Evolutionary conservation across 1,140 invertebrate genomes (phyloP), one percentile per base, ranked within the genome.

Genomic region (Diachasmimorpha longicaudata): DNA sequence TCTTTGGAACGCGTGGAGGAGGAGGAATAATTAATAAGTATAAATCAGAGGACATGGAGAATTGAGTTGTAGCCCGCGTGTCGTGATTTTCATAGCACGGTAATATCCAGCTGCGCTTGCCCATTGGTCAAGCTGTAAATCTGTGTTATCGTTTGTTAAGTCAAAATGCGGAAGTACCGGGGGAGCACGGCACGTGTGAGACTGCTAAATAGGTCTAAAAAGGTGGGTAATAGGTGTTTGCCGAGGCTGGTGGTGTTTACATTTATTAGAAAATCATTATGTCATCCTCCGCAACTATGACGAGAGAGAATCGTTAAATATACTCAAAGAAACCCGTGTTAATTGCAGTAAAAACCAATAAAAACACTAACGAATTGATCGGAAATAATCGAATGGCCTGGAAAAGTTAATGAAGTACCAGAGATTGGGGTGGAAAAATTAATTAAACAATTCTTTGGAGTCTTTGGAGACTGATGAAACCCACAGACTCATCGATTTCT

Each of bases 31-130:
- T 48, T 48, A 48, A 48, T 48, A 16, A 87, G 85, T 83, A 88
- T 88, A 88, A 88, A 88, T 88, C 85, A 87, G 83, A 82, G 85
- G 86, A 85, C 86, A 85, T 21, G 71, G 71, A 21, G 52, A 21
- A 21, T 58, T 58, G 52, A 58, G 52, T 58, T 21, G 52, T 21
- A 48, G 3, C n/a, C 11, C n/a, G 44, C n/a, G 68, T 80, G 70
- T 21, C 39, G 70, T 31, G 77, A 31, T 31, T 31, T 31, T 31
- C 31, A 31, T 31, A 31, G 2, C 31, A 31, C 31, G 31, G 31
- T 31, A 42, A 42, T 42, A 42, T 42, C 39, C 39, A 42, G 39
- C 9, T 42, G 39, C 39, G 39, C 39, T 42, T 42, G 39, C 39
- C 31, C 31, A 31, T 31, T 31, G 31, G 31, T 42, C 39, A 42